These are phyloP conservation scores for Berghia stephanieae DNA, from an alignment of 1,140 invertebrate species.

Conservation along the genomic window DNA sequence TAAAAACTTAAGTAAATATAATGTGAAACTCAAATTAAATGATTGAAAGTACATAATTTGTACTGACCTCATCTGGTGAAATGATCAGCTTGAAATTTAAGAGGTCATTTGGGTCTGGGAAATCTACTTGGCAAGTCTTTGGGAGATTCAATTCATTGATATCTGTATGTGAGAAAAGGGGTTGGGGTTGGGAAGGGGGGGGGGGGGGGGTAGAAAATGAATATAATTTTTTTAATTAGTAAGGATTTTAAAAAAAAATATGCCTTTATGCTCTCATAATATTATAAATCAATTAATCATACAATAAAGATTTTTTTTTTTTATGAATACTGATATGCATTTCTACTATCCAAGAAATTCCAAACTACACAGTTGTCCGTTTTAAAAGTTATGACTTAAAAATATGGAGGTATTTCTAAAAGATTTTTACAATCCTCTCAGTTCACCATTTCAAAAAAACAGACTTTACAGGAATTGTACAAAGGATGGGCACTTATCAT, in stretches of 20 bases:
- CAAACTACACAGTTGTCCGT: no score
- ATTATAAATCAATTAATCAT: not conserved
- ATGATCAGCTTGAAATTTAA: conserved; percentile 96
- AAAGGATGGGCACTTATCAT: no score
- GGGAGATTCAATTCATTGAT: conserved; percentile 97
- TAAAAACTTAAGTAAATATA: no score
- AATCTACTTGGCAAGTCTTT: conserved; percentile 95
- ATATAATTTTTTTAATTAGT: not conserved
- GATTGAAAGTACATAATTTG: conserved; percentile 21
- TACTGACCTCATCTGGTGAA: conserved; percentile 87
- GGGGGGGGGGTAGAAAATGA: not conserved
- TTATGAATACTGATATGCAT: not conserved
- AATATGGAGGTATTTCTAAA: no score
- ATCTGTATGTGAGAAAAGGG: conserved; percentile 78
- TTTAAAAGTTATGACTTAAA: no score
- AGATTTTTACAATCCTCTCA: no score
- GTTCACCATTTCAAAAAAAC: no score
- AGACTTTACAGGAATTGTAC: no score
- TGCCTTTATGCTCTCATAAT: not conserved
- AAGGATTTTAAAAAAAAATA: not conserved
- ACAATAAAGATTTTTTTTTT: not conserved
- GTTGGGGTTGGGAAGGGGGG: no score
- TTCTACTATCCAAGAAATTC: not conserved
- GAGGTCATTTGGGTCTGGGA: conserved; percentile 95
- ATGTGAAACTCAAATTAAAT: not conserved